A percentile compares a stretch with the other conserved stretches of the same genome.
These are phyloP conservation scores for Pan troglodytes DNA, from an alignment of 2,113 vertebrate species.

Conservation along the genomic window NHGRI_mPanTro3-v2.1_pri NC_072413.2:33250001-33250500, in stretches of 20 bases:
- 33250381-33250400: conserved; percentile 33
- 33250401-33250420: too few species aligned
- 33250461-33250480: too few species aligned
- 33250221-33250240: conserved; percentile 21
- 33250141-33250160: conserved; percentile 25
- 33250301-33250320: not conserved
- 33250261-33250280: not conserved
- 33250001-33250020: conserved; percentile 2
- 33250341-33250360: not conserved
- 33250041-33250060: conserved; percentile 7
- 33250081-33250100: not conserved
- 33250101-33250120: not conserved
- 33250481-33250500: too few species aligned
- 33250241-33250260: conserved; percentile 1
- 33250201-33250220: not conserved
- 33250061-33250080: not conserved
- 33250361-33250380: not conserved
- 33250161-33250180: not conserved
- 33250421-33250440: too few species aligned
- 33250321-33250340: too few species aligned
- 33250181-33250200: not conserved
- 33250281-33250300: not conserved
- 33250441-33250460: too few species aligned
- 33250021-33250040: not conserved
- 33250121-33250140: not conserved